phyloP scores from a whole-genome alignment of 2,797 vertebrate genomes.

The Pogoniulus pusillus region DNA sequence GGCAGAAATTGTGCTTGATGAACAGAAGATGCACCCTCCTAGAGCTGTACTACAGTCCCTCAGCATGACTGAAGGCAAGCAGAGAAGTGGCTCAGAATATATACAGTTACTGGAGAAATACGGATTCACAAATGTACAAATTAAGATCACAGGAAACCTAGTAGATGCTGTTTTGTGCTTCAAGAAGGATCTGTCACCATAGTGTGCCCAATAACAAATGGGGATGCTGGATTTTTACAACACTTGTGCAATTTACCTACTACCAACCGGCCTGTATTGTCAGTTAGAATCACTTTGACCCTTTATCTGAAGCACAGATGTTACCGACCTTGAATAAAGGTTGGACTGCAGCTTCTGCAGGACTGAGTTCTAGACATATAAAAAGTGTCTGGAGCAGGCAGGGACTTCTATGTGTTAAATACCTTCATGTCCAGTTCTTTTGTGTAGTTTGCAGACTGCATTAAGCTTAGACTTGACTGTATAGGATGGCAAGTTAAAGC shows the following conservation, averaged over 20 bases:
- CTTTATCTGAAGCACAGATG: not conserved
- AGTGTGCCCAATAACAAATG: not conserved
- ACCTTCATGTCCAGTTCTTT: not conserved
- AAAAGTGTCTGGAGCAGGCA: not conserved
- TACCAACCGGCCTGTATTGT: not conserved
- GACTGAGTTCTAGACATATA: not conserved
- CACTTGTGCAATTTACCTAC: not conserved
- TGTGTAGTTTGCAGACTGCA: not conserved
- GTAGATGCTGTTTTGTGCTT: constrained; percentile 84
- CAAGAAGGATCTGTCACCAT: constrained; percentile 57
- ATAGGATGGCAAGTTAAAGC: not conserved
- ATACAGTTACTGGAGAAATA: constrained; percentile 81
- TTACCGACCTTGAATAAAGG: not conserved
- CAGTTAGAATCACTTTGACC: not conserved
- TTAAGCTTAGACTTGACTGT: not conserved
- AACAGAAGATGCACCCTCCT: constrained; percentile 75
- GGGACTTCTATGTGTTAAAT: not conserved
- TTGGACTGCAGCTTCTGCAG: not conserved
- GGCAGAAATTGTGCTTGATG: constrained; percentile 87
- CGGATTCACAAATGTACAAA: constrained; percentile 74
- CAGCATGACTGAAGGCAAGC: constrained; percentile 85
- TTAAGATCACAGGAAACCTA: constrained; percentile 80
- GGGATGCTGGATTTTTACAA: not conserved
- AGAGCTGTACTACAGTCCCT: constrained; percentile 86
- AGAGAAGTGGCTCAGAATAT: constrained; percentile 85